These are phyloP conservation scores for Xerus inauris DNA, from an alignment of 2,113 vertebrate genomes.

Conservation along the genomic window DNA sequence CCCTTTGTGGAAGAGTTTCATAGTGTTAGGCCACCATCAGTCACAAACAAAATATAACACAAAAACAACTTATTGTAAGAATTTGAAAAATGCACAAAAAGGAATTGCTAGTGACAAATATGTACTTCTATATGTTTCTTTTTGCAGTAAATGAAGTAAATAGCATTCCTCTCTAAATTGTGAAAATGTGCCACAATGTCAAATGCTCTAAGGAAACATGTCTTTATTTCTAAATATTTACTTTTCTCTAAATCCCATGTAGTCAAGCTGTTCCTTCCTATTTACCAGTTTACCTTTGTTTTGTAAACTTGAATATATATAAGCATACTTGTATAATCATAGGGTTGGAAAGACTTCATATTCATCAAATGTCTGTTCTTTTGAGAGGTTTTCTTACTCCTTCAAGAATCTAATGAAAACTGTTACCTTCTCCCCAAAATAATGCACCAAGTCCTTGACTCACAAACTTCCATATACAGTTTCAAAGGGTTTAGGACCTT, in stretches of 20 bases:
- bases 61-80: slow-evolving; percentile 8
- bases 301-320: neutral
- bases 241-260: neutral
- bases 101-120: slow-evolving; percentile 1
- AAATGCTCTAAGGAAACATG: neutral
- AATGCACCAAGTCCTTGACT: neutral
- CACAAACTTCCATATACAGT: neutral
- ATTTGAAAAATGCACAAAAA: slow-evolving; percentile 50
- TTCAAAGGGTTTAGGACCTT: neutral
- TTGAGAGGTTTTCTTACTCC: neutral
- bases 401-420: slow-evolving; percentile 19
- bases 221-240: slow-evolving; percentile 65
- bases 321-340: neutral
- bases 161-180: slow-evolving; percentile 58
- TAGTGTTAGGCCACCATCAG: neutral
- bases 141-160: slow-evolving; percentile 46
- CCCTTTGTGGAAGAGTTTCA: neutral
- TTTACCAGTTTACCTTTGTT: slow-evolving; percentile 45
- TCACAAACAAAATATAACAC: slow-evolving; percentile 17
- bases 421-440: neutral
- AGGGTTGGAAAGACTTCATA: neutral
- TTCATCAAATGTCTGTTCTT: neutral
- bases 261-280: neutral
- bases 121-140: neutral
- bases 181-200: slow-evolving; percentile 28